Evolutionary conservation across 2,888 invertebrate species (phyloP).

Genomic region (Zhengitettix transpicula): DNA sequence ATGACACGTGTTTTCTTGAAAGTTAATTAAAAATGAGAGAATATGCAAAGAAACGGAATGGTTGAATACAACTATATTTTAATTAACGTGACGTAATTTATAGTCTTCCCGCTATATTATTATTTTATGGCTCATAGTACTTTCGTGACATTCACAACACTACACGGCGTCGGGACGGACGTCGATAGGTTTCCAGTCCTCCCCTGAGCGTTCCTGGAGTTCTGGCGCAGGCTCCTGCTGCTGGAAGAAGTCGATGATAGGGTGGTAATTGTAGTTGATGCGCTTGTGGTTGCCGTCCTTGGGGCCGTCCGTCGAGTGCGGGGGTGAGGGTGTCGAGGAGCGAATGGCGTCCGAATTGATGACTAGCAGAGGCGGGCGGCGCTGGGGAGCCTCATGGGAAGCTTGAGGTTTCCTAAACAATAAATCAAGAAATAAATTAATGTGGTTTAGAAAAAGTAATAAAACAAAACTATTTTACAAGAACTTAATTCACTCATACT

Average conservation of each 20-base stretch:
- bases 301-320: neutral
- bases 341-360: slow-evolving; percentile 2
- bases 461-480: no score
- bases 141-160: neutral
- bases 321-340: neutral
- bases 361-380: neutral
- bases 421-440: no score
- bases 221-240: neutral
- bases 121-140: no score
- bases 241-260: slow-evolving; percentile 63
- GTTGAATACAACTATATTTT: no score
- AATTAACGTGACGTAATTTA: no score
- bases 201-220: slow-evolving; percentile 27
- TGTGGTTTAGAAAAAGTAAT: no score
- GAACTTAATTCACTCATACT: no score
- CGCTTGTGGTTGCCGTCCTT: slow-evolving; percentile 25
- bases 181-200: slow-evolving; percentile 9
- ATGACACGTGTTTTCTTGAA: no score
- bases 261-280: slow-evolving; percentile 68
- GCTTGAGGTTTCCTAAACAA: slow-evolving; percentile 3
- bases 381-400: neutral
- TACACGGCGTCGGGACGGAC: neutral
- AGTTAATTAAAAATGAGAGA: no score
- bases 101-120: no score
- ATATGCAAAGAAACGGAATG: no score